phyloP scores from a whole-genome alignment of 2,888 invertebrate species.

The Tortrix viridana region DNA sequence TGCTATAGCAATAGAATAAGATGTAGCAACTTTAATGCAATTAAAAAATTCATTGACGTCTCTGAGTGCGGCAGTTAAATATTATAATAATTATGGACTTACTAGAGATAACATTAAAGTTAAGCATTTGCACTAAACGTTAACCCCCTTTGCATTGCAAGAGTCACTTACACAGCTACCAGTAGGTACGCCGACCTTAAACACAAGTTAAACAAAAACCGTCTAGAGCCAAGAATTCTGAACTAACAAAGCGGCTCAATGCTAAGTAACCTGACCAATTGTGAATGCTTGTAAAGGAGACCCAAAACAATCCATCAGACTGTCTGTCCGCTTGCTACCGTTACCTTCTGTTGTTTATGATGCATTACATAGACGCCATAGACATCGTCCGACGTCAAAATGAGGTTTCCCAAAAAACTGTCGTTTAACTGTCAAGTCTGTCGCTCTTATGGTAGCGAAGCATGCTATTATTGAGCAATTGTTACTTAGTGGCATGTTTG shows the following conservation, averaged over 20 bases:
- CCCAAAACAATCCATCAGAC: conserved; percentile 47
- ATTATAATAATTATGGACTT: too few species aligned
- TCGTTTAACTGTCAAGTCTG: too few species aligned
- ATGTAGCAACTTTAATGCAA: too few species aligned
- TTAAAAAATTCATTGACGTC: too few species aligned
- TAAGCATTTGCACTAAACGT: too few species aligned
- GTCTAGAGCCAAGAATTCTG: conserved; percentile 7
- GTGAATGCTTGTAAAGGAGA: conserved; percentile 36
- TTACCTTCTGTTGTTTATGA: conserved; percentile 43
- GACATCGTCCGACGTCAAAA: not conserved
- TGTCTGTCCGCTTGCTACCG: conserved; percentile 37
- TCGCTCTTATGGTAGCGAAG: too few species aligned
- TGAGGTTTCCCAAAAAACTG: too few species aligned
- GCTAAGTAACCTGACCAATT: conserved; percentile 29
- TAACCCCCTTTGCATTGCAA: not conserved
- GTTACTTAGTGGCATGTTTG: too few species aligned
- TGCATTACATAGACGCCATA: not conserved
- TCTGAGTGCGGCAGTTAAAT: too few species aligned
- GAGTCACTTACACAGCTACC: not conserved
- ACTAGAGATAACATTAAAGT: too few species aligned
- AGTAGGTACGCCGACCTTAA: conserved; percentile 10
- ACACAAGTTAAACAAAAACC: conserved; percentile 17
- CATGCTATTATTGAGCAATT: too few species aligned
- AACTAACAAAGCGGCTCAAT: conserved; percentile 22
- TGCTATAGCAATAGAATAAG: too few species aligned